Evolutionary conservation across 2,113 vertebrate species (phyloP), one percentile per base, ranked within the genome.

Genomic region (Thunnus maccoyii): DNA sequence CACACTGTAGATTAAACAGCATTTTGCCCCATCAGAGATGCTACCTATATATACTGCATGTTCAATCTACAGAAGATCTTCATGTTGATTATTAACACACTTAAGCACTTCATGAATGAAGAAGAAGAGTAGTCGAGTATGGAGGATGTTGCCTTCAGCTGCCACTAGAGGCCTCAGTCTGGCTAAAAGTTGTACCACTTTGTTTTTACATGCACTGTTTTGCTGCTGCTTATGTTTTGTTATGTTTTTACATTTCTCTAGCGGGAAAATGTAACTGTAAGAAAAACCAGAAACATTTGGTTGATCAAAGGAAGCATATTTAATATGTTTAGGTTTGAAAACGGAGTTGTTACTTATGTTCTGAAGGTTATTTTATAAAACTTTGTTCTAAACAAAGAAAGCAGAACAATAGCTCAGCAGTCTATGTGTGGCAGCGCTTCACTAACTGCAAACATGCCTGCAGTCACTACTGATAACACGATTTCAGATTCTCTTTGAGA

Each of bases 401-500:
- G 80, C 76, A 87, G 71, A 92, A 90, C 87, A 91, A 87, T 83
- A 79, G 83, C 73, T 81, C 84, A 71, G 78, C 14, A 41, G 75
- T 81, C 60, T 52, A 46, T 57, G 58, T 68, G 58, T 36, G 41
- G 80, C 16, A 20, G 47, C 50, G 61, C 64, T 87, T 76, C 50
- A 13, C 86, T 69, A 61, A 78, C 82, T 61, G 25, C 79, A 84
- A 90, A 88, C 83, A 92, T 17, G 92, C 90, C 92, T 84, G 78
- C 65, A 93, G 93, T 91, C 90, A 93, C 64, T 6, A 55, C 76
- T 80, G 69, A 89, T 89, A 84, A 85, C 82, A 68, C 67, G 17
- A 94, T 94, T 93, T 89, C 18, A 83, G 60, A 94, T 93, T 94
- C 94, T 93, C 92, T 95, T 94, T 94, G 91, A 93, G 90, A 92